Conservation (phyloP, 1,140 invertebrate species). For the Oncopodura yosiiana region DNA sequence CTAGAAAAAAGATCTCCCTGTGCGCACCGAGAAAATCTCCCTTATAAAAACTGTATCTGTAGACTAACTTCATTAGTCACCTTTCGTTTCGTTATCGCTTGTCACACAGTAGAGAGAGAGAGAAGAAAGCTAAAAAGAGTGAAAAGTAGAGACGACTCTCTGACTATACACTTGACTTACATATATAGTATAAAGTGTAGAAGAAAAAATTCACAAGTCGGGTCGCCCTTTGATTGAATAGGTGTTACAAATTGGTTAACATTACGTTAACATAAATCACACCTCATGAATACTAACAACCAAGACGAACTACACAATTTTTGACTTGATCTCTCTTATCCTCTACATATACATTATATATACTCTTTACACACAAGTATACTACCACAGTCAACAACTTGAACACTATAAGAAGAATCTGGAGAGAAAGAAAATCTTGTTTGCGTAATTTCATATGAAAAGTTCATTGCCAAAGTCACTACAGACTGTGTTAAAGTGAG, state of each 20-base stretch:
- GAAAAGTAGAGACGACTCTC: too few relatives aligned
- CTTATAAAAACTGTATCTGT: constrained; percentile 35
- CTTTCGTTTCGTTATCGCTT: constrained; percentile 40
- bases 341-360: too few relatives aligned
- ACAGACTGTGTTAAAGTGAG: too few relatives aligned
- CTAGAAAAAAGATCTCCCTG: constrained; percentile 20
- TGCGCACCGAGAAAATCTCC: constrained; percentile 10
- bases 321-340: constrained; percentile 11
- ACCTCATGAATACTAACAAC: constrained; percentile 32
- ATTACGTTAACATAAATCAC: constrained; percentile 35
- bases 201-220: too few relatives aligned
- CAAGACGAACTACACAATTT: constrained; percentile 7
- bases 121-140: background rate
- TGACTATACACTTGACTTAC: too few relatives aligned
- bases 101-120: constrained; percentile 29
- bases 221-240: constrained; percentile 35
- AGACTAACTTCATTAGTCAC: constrained; percentile 40
- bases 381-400: too few relatives aligned
- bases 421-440: too few relatives aligned
- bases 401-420: too few relatives aligned
- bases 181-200: too few relatives aligned
- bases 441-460: too few relatives aligned
- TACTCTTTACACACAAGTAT: too few relatives aligned
- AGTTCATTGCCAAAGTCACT: too few relatives aligned
- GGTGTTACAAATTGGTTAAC: constrained; percentile 35